Percentiles rank a stretch among this genome's conserved stretches.
phyloP scores from a whole-genome alignment of 2,888 invertebrate genomes.

The Neoaliturus tenellus region DNA sequence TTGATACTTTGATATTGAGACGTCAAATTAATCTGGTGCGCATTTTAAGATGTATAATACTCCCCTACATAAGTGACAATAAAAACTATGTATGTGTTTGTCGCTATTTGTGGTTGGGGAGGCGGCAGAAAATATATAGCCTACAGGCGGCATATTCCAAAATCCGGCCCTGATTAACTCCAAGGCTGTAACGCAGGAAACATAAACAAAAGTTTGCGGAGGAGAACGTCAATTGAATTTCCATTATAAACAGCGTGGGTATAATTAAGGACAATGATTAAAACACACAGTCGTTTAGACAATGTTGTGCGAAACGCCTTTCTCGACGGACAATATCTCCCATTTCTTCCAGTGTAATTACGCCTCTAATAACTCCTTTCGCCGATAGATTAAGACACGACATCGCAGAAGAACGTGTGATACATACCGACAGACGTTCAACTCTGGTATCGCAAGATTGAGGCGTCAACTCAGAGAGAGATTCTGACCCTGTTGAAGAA shows the following conservation, averaged over 20 bases:
- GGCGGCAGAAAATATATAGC: too few relatives aligned
- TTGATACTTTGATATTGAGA: too few relatives aligned
- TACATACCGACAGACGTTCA: not conserved
- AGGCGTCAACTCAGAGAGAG: not conserved
- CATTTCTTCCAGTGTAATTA: not conserved
- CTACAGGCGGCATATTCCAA: too few relatives aligned
- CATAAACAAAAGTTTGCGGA: not conserved
- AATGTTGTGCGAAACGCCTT: not conserved
- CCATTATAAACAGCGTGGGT: not conserved
- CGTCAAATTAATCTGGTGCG: too few relatives aligned
- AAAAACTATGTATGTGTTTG: too few relatives aligned
- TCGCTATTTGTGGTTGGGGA: too few relatives aligned
- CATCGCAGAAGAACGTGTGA: not conserved
- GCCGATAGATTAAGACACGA: conserved; percentile 9
- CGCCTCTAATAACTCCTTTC: not conserved
- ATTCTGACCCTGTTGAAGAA: not conserved
- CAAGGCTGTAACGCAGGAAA: not conserved
- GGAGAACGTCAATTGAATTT: not conserved
- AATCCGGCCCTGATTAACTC: too few relatives aligned
- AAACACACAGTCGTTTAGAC: not conserved
- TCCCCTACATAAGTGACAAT: too few relatives aligned
- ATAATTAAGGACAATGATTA: not conserved
- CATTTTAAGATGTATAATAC: too few relatives aligned
- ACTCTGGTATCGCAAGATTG: not conserved
- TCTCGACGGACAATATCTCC: not conserved